A percentile compares a stretch with the other conserved stretches of the same genome.
These are phyloP conservation scores for Dolichopus griseipennis DNA, from an alignment of 2,888 invertebrate genomes.

Conservation along the genomic window DNA sequence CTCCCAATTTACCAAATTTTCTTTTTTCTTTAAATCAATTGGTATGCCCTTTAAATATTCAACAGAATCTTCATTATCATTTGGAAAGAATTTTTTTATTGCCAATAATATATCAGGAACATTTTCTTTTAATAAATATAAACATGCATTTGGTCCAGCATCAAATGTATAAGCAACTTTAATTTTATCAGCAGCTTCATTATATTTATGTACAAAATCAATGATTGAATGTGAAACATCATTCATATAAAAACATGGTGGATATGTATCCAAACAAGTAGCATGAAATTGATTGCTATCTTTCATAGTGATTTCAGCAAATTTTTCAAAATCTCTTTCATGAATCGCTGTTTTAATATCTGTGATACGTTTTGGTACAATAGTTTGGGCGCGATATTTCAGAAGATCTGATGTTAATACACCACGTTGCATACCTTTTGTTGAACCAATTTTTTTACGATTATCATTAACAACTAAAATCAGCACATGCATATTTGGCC, in stretches of 20 bases:
- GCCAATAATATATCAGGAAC: slow-evolving; percentile 60
- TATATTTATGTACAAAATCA: slow-evolving; percentile 73
- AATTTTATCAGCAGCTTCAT: slow-evolving; percentile 53
- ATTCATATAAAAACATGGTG: slow-evolving; percentile 89
- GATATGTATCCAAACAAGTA: slow-evolving; percentile 83
- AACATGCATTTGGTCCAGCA: slow-evolving; percentile 94
- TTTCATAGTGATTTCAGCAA: slow-evolving; percentile 92
- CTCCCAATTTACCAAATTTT: background rate
- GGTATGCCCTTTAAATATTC: slow-evolving; percentile 54
- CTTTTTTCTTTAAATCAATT: slow-evolving; percentile 26
- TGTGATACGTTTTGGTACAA: slow-evolving; percentile 64
- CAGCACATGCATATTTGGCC: slow-evolving; percentile 84
- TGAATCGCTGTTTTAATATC: slow-evolving; percentile 46
- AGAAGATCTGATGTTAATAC: slow-evolving; percentile 76
- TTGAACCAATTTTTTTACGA: slow-evolving; percentile 77
- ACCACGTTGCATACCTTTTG: slow-evolving; percentile 77
- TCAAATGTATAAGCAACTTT: slow-evolving; percentile 95
- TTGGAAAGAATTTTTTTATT: slow-evolving; percentile 65
- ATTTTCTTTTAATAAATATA: slow-evolving; percentile 71
- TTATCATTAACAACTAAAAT: slow-evolving; percentile 80
- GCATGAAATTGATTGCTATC: slow-evolving; percentile 98
- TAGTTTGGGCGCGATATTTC: slow-evolving; percentile 58
- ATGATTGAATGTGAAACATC: slow-evolving; percentile 75
- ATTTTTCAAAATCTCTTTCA: slow-evolving; percentile 64
- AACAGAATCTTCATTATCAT: slow-evolving; percentile 37